Evolutionary conservation across 2,888 invertebrate genomes (phyloP).

Genomic region (Papilio elwesi): DNA sequence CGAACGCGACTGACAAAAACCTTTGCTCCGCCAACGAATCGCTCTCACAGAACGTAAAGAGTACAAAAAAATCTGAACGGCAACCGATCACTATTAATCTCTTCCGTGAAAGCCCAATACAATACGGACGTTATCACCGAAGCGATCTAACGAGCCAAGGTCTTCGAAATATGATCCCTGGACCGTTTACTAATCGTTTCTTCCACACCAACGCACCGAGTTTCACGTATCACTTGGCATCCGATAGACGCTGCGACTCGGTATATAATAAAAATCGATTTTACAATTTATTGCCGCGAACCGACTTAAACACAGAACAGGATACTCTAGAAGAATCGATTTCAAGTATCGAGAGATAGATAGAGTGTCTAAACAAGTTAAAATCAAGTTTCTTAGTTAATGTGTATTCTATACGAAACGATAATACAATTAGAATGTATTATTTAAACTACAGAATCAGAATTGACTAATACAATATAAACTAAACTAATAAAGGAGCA

Average conservation of each 20-base stretch:
- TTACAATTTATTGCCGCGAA: conserved; percentile 29
- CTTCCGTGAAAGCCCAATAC: conserved; percentile 50
- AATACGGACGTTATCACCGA: conserved; percentile 50
- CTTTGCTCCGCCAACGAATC: conserved; percentile 2
- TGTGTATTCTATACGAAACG: no score
- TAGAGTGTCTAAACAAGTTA: background rate
- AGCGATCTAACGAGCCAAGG: conserved; percentile 52
- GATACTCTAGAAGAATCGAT: conserved; percentile 10
- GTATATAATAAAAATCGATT: conserved; percentile 33
- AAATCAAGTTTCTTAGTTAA: no score
- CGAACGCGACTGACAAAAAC: conserved; percentile 14
- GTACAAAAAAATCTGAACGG: conserved; percentile 43
- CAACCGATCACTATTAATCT: conserved; percentile 50
- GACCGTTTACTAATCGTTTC: conserved; percentile 72
- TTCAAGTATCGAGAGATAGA: conserved; percentile 10
- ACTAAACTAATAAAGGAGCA: no score
- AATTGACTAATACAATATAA: no score
- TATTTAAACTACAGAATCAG: no score
- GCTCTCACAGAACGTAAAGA: conserved; percentile 20
- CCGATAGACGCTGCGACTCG: conserved; percentile 53
- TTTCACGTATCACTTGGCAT: conserved; percentile 71
- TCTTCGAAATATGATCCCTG: conserved; percentile 66
- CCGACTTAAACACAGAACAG: background rate
- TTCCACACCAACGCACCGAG: conserved; percentile 65
- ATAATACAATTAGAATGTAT: no score